phyloP scores from a whole-genome alignment of 2,113 vertebrate genomes.

The Erythrocercus mccallii region DNA sequence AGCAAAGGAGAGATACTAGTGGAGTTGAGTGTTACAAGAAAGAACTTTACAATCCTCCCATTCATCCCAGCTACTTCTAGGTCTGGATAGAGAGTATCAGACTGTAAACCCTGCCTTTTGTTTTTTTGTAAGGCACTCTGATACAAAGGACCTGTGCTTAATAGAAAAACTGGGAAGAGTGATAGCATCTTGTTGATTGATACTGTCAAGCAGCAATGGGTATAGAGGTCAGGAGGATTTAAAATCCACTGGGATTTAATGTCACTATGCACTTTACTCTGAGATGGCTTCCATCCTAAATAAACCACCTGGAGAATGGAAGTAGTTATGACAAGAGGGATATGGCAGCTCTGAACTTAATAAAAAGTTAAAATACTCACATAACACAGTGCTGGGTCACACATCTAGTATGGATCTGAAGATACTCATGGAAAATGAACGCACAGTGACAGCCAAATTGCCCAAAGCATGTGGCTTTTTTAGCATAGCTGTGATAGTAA shows the following conservation, averaged over 20 bases:
- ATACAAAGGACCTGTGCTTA: background rate
- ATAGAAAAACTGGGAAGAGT: background rate
- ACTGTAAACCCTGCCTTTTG: background rate
- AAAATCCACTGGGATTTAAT: background rate
- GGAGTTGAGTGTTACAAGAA: background rate
- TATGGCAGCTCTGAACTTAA: background rate
- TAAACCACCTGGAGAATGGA: background rate
- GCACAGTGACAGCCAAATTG: background rate
- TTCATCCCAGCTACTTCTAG: background rate
- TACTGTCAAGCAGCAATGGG: background rate
- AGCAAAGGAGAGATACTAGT: background rate
- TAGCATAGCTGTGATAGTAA: background rate
- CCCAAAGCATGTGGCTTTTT: background rate
- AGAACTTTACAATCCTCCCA: background rate
- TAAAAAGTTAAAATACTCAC: background rate
- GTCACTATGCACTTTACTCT: background rate
- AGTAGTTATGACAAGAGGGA: background rate
- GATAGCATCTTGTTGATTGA: background rate
- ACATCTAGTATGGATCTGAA: background rate
- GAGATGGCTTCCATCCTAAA: background rate
- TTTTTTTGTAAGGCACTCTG: background rate
- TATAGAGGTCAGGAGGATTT: background rate
- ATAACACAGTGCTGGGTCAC: background rate
- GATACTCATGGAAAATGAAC: background rate
- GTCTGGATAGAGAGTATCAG: background rate